Evolutionary conservation across 1,140 invertebrate species (phyloP).

Genomic region (Lordiphosa mommai): DNA sequence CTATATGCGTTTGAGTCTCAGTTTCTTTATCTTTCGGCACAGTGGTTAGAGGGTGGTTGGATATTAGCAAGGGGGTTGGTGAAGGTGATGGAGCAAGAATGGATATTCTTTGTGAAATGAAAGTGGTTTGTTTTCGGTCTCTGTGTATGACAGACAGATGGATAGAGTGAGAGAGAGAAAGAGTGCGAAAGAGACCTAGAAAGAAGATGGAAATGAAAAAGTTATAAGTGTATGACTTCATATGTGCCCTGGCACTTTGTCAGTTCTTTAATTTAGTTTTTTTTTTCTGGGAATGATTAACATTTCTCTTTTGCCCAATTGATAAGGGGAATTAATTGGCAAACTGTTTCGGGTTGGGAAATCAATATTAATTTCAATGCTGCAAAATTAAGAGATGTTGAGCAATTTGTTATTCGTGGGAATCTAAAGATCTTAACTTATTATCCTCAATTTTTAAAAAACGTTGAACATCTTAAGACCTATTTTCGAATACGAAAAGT

Average conservation of each 20-base stretch:
- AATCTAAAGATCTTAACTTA: no score
- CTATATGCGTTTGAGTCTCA: constrained; percentile 37
- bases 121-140: constrained; percentile 6
- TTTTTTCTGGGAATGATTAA: constrained; percentile 5
- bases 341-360: background rate
- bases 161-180: background rate
- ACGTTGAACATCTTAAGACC: no score
- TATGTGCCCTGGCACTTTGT: constrained; percentile 2
- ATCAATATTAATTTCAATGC: constrained; percentile 2
- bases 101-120: constrained; percentile 10
- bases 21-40: constrained; percentile 36
- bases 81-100: constrained; percentile 1
- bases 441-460: no score
- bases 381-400: background rate
- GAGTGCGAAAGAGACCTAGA: background rate
- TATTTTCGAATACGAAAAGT: no score
- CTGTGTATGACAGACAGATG: background rate
- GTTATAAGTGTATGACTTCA: constrained; percentile 12
- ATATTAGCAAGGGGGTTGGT: constrained; percentile 5
- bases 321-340: constrained; percentile 6
- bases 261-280: constrained; percentile 8
- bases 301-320: constrained; percentile 7
- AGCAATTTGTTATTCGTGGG: no score
- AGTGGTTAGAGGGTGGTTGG: constrained; percentile 4
- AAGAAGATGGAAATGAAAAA: constrained; percentile 2